Conservation (phyloP, 2,113 vertebrate species). For the Rynchops niger region DNA sequence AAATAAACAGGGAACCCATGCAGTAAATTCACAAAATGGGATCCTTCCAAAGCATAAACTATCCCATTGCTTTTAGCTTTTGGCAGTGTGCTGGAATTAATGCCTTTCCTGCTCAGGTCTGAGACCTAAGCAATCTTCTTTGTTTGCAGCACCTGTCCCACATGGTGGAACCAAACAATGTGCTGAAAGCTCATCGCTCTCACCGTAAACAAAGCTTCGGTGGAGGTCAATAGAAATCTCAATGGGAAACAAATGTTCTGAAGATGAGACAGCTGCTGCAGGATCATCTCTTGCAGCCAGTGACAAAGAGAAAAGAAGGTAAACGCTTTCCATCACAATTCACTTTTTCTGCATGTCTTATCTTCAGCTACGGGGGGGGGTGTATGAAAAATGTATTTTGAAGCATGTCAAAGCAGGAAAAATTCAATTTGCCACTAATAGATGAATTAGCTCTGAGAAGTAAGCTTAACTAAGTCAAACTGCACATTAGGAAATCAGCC, state of each 20-base stretch:
- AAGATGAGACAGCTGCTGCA: neutral
- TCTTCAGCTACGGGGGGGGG: neutral
- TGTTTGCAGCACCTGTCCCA: neutral
- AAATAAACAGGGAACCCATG: neutral
- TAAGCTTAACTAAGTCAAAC: neutral
- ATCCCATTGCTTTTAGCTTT: neutral
- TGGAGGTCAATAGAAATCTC: neutral
- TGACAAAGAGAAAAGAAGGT: neutral
- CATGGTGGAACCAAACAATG: neutral
- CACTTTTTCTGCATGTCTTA: neutral
- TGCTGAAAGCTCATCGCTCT: neutral
- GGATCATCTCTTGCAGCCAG: neutral
- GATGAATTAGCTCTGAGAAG: neutral
- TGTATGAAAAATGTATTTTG: neutral
- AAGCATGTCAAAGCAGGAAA: neutral
- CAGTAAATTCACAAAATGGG: conserved; percentile 13
- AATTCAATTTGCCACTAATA: neutral
- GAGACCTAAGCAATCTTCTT: neutral
- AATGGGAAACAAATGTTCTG: neutral
- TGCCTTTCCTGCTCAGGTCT: neutral
- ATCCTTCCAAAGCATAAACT: neutral
- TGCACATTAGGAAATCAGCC: neutral
- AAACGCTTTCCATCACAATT: neutral
- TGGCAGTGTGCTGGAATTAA: neutral
- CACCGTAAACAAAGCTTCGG: neutral